Percentiles rank a stretch among this genome's conserved stretches.
phyloP scores from a whole-genome alignment of 2,113 vertebrate species.

The Pelecanus crispus region DNA sequence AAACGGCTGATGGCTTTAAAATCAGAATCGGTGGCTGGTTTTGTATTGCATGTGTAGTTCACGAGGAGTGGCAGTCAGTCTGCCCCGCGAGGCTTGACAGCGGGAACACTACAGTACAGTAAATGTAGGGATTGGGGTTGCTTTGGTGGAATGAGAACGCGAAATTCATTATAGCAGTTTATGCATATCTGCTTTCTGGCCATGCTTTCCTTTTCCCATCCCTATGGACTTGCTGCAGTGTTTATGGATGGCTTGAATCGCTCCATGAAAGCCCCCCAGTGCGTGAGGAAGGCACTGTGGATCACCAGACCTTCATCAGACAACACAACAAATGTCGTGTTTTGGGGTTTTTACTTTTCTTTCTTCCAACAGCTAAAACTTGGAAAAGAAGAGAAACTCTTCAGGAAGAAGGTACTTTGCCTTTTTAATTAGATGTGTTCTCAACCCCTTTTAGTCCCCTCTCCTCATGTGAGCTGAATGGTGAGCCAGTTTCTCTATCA shows the following conservation, averaged over 20 bases:
- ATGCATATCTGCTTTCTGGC: not conserved
- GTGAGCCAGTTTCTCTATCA: not conserved
- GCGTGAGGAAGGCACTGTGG: not conserved
- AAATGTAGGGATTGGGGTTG: not conserved
- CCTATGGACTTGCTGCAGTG: not conserved
- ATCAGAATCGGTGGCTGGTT: not conserved
- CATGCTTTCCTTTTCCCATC: not conserved
- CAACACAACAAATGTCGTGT: not conserved
- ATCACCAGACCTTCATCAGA: not conserved
- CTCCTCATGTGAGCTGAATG: not conserved
- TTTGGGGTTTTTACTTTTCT: constrained; percentile 5
- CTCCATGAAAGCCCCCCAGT: not conserved
- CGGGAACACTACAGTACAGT: not conserved
- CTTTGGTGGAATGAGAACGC: not conserved
- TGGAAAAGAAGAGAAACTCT: constrained; percentile 73
- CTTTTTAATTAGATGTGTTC: not conserved
- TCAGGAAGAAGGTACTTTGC: constrained; percentile 72
- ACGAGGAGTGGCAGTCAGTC: not conserved
- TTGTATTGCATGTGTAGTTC: not conserved
- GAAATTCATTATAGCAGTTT: not conserved
- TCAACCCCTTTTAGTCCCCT: not conserved
- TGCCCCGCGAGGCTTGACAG: not conserved
- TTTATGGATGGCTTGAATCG: not conserved
- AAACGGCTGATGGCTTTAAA: not conserved
- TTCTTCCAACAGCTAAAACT: constrained; percentile 65